A percentile compares a stretch with the other conserved stretches of the same genome.
phyloP scores from a whole-genome alignment of 2,797 vertebrate genomes.

The Typhlichthys eigenmanni region DNA sequence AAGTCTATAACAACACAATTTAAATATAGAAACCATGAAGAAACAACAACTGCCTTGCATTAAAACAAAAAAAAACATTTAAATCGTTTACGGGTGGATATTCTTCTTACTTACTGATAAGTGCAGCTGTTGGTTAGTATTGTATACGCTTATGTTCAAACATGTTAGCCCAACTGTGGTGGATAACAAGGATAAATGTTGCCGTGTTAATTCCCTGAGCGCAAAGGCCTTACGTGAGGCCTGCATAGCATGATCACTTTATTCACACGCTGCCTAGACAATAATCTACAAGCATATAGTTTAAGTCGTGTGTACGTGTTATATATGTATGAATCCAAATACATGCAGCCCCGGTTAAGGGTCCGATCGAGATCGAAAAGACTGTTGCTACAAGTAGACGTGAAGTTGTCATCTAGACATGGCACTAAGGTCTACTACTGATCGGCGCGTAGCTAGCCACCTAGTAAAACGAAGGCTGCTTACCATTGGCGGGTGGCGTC shows the following conservation, averaged over 20 bases:
- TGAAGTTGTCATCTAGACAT: background rate
- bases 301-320: background rate
- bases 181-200: slow-evolving; percentile 2
- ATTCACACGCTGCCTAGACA: slow-evolving; percentile 36
- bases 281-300: slow-evolving; percentile 16
- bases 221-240: slow-evolving; percentile 68
- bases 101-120: too few species aligned
- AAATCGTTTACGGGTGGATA: too few species aligned
- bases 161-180: background rate
- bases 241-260: slow-evolving; percentile 47
- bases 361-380: too few species aligned
- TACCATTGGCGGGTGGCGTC: slow-evolving; percentile 51
- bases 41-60: background rate
- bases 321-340: background rate
- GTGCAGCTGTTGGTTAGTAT: too few species aligned
- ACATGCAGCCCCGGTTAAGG: background rate
- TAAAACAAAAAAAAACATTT: background rate
- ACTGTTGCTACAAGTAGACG: background rate
- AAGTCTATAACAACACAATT: too few species aligned
- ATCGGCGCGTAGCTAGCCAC: slow-evolving; percentile 40
- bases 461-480: slow-evolving; percentile 36
- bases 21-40: too few species aligned
- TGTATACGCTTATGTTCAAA: background rate
- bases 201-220: slow-evolving; percentile 22
- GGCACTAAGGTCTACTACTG: background rate